These are phyloP conservation scores for Neogobius melanostomus DNA, from an alignment of 2,113 vertebrate species.

Conservation along the genomic window DNA sequence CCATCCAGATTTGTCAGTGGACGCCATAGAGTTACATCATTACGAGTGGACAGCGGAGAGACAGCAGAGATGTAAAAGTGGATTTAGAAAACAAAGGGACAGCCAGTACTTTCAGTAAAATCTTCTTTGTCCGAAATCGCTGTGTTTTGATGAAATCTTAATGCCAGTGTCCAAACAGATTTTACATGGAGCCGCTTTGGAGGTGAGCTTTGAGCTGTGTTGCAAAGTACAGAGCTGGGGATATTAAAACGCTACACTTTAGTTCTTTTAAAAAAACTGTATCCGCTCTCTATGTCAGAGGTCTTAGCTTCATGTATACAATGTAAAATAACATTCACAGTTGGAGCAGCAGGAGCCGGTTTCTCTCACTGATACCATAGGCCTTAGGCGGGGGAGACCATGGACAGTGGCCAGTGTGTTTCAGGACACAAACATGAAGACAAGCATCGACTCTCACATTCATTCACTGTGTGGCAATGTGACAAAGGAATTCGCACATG, in stretches of 20 bases:
- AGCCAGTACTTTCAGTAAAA: conserved; percentile 40
- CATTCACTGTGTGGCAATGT: too few species aligned
- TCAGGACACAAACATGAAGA: too few species aligned
- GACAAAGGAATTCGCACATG: too few species aligned
- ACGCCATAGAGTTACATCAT: background rate
- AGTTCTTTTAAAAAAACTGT: too few species aligned
- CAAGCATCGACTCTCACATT: too few species aligned
- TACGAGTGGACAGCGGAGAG: background rate
- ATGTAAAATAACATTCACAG: too few species aligned
- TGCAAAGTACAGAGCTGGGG: background rate
- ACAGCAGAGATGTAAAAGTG: conserved; percentile 9
- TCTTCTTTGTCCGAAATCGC: conserved; percentile 47
- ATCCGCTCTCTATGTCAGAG: too few species aligned
- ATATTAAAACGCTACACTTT: background rate
- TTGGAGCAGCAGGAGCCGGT: too few species aligned
- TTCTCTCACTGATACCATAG: too few species aligned
- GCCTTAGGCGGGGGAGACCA: too few species aligned
- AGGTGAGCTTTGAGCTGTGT: conserved; percentile 26
- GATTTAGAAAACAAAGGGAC: conserved; percentile 35
- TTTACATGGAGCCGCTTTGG: conserved; percentile 14
- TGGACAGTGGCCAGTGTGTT: too few species aligned
- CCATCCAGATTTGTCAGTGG: background rate
- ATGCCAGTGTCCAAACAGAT: conserved; percentile 33
- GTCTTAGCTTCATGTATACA: too few species aligned
- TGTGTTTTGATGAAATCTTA: conserved; percentile 43